These are phyloP conservation scores for Tryphoninae sp. DNA, from an alignment of 2,888 invertebrate genomes.

Conservation along the genomic window DNA sequence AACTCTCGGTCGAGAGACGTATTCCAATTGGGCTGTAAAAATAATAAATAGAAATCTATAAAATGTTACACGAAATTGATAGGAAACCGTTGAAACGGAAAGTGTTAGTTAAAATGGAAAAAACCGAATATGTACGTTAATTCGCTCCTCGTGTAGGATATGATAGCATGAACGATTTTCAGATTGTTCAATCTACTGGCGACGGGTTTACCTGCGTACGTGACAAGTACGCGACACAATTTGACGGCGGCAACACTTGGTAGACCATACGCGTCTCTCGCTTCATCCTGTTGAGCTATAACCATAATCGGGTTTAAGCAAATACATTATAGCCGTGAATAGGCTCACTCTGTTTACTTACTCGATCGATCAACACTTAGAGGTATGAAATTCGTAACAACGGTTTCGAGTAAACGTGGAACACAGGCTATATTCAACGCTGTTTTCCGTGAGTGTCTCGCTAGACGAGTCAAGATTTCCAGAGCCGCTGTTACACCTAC, in stretches of 20 bases:
- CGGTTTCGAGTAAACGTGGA: constrained; percentile 85
- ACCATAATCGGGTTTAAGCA: constrained; percentile 3
- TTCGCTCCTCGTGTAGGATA: constrained; percentile 83
- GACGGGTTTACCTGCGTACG: constrained; percentile 74
- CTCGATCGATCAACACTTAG: constrained; percentile 71
- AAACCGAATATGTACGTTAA: constrained; percentile 73
- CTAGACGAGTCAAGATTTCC: constrained; percentile 90
- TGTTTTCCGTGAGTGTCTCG: constrained; percentile 88
- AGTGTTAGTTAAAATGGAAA: not conserved
- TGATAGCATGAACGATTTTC: constrained; percentile 83
- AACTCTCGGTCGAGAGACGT: constrained; percentile 75
- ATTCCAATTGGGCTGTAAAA: constrained; percentile 67
- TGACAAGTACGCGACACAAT: constrained; percentile 87
- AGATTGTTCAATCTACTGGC: constrained; percentile 74
- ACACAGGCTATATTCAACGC: constrained; percentile 85
- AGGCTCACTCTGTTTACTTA: constrained; percentile 45
- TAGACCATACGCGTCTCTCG: constrained; percentile 84
- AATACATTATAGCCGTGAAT: not conserved
- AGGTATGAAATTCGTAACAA: constrained; percentile 85
- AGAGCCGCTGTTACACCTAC: constrained; percentile 89
- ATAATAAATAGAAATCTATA: constrained; percentile 19
- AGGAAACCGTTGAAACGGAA: not conserved
- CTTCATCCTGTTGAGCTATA: constrained; percentile 78
- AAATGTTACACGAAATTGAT: not conserved
- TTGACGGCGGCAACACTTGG: constrained; percentile 89